These are phyloP conservation scores for Hermaeophaga mercurialis DNA, from an alignment of 2,888 invertebrate genomes.

Conservation along the genomic window DNA sequence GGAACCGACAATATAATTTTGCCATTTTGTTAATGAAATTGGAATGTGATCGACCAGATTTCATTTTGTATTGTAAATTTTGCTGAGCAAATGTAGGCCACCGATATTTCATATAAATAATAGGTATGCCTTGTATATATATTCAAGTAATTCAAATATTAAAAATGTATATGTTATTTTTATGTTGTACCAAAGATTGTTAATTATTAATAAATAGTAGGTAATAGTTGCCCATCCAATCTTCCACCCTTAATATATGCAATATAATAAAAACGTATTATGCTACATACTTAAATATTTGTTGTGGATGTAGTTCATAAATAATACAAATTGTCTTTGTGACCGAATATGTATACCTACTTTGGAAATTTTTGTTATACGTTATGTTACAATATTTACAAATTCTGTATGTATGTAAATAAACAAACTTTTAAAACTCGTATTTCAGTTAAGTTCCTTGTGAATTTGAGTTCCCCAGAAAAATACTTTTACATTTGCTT, in stretches of 20 bases:
- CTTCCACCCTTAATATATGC: constrained; percentile 35
- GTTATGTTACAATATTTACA: constrained; percentile 44
- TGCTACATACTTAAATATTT: constrained; percentile 42
- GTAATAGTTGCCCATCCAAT: constrained; percentile 24
- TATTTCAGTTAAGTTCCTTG: too few relatives aligned
- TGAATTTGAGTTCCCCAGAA: too few relatives aligned
- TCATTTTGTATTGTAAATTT: constrained; percentile 7
- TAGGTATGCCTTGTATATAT: constrained; percentile 26
- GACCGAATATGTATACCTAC: constrained; percentile 43
- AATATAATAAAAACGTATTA: constrained; percentile 40
- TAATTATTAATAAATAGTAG: constrained; percentile 37
- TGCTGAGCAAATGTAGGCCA: constrained; percentile 23
- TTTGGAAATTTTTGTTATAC: constrained; percentile 40
- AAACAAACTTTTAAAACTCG: constrained; percentile 26
- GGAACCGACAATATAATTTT: too few relatives aligned
- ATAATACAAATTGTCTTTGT: constrained; percentile 43
- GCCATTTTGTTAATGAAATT: too few relatives aligned
- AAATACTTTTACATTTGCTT: too few relatives aligned
- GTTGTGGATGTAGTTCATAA: constrained; percentile 46
- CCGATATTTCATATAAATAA: constrained; percentile 22
- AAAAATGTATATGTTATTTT: constrained; percentile 38
- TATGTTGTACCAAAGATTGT: constrained; percentile 47
- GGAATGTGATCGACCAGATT: not conserved
- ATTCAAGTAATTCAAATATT: constrained; percentile 24
- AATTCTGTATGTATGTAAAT: constrained; percentile 47